A percentile compares a stretch with the other conserved stretches of the same genome.
Conservation (phyloP, 1,140 invertebrate species). For the Drosophila kurseongensis region DNA sequence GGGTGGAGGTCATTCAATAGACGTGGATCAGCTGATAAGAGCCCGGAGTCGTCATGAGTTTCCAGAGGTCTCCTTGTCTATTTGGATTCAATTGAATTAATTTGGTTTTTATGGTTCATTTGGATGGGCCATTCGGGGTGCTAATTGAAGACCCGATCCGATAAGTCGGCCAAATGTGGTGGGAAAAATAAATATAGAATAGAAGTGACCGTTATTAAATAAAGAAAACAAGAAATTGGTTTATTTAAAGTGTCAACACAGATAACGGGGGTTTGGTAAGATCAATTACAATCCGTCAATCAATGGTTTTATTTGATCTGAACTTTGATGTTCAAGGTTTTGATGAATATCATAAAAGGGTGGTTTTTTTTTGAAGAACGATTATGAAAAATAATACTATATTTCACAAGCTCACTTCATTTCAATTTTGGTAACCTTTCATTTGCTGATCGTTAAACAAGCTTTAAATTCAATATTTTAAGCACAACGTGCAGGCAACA, state of each 20-base stretch:
- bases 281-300: slow-evolving; percentile 7
- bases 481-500: background rate
- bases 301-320: background rate
- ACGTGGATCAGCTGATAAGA: slow-evolving; percentile 50
- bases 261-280: background rate
- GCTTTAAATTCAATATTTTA: slow-evolving; percentile 19
- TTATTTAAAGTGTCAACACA: slow-evolving; percentile 2
- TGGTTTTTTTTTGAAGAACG: background rate
- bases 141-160: slow-evolving; percentile 52
- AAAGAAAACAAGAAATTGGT: slow-evolving; percentile 4
- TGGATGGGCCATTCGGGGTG: slow-evolving; percentile 40
- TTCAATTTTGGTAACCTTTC: background rate
- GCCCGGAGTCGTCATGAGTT: slow-evolving; percentile 12
- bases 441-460: slow-evolving; percentile 9
- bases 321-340: background rate
- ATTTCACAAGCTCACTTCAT: background rate
- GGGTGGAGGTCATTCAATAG: slow-evolving; percentile 42
- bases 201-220: slow-evolving; percentile 1
- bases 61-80: slow-evolving; percentile 18
- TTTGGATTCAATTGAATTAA: slow-evolving; percentile 57
- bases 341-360: background rate
- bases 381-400: background rate
- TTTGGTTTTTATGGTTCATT: slow-evolving; percentile 49
- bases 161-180: slow-evolving; percentile 20
- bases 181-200: slow-evolving; percentile 18